A percentile compares a stretch with the other conserved stretches of the same genome.
Conservation (phyloP, 2,113 vertebrate species). For the Parus major region DNA sequence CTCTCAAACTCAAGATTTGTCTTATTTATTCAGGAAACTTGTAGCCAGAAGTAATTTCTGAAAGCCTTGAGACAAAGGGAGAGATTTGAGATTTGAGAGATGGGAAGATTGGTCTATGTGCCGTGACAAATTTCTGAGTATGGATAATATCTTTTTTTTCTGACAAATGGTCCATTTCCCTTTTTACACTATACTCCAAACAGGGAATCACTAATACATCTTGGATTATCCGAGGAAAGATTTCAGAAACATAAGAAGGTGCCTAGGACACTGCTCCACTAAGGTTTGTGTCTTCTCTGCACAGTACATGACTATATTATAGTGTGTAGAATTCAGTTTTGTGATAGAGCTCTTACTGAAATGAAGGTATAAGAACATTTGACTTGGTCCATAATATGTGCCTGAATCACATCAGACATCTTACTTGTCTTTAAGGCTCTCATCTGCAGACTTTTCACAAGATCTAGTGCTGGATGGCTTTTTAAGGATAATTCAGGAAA, state of each 20-base stretch:
- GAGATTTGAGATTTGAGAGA: too few species aligned
- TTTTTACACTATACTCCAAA: background rate
- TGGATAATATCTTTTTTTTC: background rate
- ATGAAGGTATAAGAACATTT: background rate
- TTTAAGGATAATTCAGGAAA: background rate
- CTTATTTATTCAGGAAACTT: background rate
- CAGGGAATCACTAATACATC: background rate
- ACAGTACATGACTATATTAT: rapidly evolving
- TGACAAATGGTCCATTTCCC: background rate
- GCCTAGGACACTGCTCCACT: background rate
- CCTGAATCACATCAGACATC: background rate
- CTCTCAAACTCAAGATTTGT: background rate
- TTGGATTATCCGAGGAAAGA: background rate
- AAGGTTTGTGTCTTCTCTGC: background rate
- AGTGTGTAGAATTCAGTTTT: background rate
- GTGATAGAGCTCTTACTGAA: background rate
- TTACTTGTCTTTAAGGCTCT: background rate
- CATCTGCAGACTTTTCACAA: background rate
- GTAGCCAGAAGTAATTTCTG: background rate
- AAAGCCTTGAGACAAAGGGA: background rate
- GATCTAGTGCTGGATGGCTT: background rate
- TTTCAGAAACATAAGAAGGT: background rate
- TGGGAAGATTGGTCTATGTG: background rate
- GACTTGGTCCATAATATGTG: background rate
- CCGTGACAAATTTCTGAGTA: background rate